Conservation (phyloP, 2,113 vertebrate species). For the Oceanites oceanicus region DNA sequence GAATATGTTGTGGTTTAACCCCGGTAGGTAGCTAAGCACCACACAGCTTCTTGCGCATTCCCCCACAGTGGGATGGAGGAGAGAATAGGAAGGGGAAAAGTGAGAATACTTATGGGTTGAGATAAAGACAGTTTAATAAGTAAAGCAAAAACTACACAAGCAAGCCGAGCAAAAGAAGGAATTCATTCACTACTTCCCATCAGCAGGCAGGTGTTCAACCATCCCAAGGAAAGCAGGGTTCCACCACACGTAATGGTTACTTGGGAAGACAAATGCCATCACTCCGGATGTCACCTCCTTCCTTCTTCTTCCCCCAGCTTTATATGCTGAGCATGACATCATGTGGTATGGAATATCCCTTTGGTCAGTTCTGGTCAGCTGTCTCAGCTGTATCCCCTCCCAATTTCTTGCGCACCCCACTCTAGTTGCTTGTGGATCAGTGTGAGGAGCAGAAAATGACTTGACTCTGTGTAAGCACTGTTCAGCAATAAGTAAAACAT, state of each 20-base stretch:
- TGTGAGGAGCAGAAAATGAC: background rate
- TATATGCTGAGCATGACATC: background rate
- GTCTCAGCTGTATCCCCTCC: background rate
- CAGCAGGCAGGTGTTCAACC: background rate
- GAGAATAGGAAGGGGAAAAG: background rate
- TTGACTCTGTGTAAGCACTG: background rate
- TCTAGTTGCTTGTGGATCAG: background rate
- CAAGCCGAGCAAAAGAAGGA: background rate
- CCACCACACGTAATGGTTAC: rapidly evolving
- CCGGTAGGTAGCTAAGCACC: background rate
- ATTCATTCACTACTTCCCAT: background rate
- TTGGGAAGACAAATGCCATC: background rate
- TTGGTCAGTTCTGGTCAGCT: background rate
- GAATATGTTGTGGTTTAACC: background rate
- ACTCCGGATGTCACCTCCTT: rapidly evolving
- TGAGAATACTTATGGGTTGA: background rate
- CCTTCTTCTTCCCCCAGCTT: background rate
- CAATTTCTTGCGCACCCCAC: background rate
- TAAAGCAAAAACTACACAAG: background rate
- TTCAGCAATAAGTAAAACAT: background rate
- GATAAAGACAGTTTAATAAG: background rate
- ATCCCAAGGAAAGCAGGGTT: background rate
- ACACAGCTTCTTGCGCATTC: background rate
- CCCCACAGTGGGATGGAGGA: too few species aligned
- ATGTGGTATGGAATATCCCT: background rate